These are phyloP conservation scores for Caranx ignobilis DNA, from an alignment of 2,113 vertebrate genomes.

Conservation along the genomic window DNA sequence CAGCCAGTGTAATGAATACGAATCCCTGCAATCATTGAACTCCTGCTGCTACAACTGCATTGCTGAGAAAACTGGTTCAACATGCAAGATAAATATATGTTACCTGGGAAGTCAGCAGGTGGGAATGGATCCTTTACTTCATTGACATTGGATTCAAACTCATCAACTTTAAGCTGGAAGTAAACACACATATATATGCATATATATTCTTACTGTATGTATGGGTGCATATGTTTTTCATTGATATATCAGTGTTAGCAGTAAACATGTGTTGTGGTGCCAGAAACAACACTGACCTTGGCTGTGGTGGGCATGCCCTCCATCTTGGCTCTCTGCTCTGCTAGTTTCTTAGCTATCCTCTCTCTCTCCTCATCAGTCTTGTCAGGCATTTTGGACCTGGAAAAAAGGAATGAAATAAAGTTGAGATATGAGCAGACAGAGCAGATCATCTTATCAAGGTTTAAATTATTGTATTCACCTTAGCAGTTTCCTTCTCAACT, in stretches of 20 bases:
- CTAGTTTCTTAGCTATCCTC: conserved; percentile 90
- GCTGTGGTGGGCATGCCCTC: conserved; percentile 96
- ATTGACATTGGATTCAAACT: conserved; percentile 98
- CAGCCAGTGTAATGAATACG: conserved; percentile 41
- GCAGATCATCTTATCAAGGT: background rate
- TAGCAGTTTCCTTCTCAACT: conserved; percentile 88
- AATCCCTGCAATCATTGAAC: conserved; percentile 18
- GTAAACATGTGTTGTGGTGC: background rate
- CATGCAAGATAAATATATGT: conserved; percentile 1
- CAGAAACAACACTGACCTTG: conserved; percentile 84
- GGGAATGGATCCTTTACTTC: conserved; percentile 99
- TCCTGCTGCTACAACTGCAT: conserved; percentile 15
- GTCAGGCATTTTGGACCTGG: conserved; percentile 88
- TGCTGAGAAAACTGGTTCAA: background rate
- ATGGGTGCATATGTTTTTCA: background rate
- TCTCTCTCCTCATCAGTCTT: conserved; percentile 94
- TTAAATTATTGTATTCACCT: conserved; percentile 76
- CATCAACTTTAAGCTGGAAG: conserved; percentile 94
- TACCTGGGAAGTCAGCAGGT: conserved; percentile 98
- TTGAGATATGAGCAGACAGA: background rate
- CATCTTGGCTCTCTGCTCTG: conserved; percentile 91
- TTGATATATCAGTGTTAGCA: background rate
- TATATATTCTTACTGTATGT: background rate
- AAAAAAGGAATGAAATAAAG: conserved; percentile 3
- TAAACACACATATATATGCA: background rate